Base-by-base conservation (phyloP, 2,797 vertebrate genomes). In the Falco berigora region DNA sequence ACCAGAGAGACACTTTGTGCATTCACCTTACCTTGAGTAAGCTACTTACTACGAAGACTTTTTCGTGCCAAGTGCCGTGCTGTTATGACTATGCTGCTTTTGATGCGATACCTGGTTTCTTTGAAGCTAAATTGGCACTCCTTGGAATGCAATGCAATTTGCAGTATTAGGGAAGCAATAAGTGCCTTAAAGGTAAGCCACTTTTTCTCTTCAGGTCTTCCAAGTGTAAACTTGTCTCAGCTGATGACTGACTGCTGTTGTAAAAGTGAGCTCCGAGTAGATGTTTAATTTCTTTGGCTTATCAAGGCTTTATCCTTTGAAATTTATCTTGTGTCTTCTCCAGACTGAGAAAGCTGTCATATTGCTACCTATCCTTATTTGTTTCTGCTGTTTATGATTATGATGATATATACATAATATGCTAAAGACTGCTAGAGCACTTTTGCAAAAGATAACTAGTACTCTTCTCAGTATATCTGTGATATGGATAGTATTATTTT, bases 81-180 rank as follows among this genome's bases (percentile, higher is more conserved):
- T 91, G 58, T 66, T 85, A 40, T 75, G 46, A 42, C 53, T 89
- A 46, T 38, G 3, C 19, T 24, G 42, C 71, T 92, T 94, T 69
- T 91, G 75, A 86, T 90, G 61, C 46, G 28, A 67, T 68, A 86
- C 46, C 59, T 92, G 28, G n/a, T 82, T 92, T 87, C 69, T 91
- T 68, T 87, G 88, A 95, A 90, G 50, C 25, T 82, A 62, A 85
- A 94, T 62, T 91, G 67, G 46, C 59, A 79, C 58, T 81, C 40
- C 25, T 44, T 44, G 42, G 42, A 44, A 27, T 46, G 22, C 30
- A 46, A 25, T 72, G 36, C 81, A 85, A 75, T 91, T 91, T 87
- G 21, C 34, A 46, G 47, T 34, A n/a, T 19, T 47, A 62, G 46
- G n/a, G 12, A 11, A 92, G 32, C 55, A 88, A 77, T 71, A 80